Percentiles rank a stretch among this genome's conserved stretches.
Conservation (phyloP, 2,113 vertebrate genomes). For the Sakesphorus luctuosus region DNA sequence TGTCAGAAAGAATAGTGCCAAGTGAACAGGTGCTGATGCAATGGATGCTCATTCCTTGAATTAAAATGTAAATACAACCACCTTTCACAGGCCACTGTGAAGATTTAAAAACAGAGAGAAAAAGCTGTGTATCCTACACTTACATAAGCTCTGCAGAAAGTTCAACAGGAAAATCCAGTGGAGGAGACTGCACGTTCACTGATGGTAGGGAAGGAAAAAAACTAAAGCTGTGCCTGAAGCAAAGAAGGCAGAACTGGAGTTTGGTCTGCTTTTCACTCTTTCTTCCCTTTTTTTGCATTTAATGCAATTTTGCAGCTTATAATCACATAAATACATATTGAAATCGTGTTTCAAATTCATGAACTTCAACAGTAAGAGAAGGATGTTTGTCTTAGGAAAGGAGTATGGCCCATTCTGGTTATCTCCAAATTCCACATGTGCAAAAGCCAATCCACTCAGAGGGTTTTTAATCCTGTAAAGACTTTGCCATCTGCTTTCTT, state of each 20-base stretch:
- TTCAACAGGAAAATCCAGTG: background rate
- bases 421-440: background rate
- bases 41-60: background rate
- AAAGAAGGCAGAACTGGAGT: background rate
- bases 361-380: background rate
- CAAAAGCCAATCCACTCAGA: background rate
- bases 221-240: background rate
- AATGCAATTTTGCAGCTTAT: background rate
- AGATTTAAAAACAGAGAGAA: background rate
- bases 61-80: background rate
- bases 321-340: background rate
- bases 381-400: background rate
- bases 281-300: background rate
- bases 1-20: background rate
- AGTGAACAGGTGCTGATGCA: background rate
- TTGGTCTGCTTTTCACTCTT: background rate
- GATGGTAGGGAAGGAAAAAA: background rate
- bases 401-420: background rate
- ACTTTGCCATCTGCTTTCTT: background rate
- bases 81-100: background rate
- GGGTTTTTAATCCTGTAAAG: background rate
- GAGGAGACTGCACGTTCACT: background rate
- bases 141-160: background rate
- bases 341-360: background rate
- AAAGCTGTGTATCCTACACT: background rate